Evolutionary conservation across 2,888 invertebrate genomes (phyloP).

Genomic region (Carcina quercana): DNA sequence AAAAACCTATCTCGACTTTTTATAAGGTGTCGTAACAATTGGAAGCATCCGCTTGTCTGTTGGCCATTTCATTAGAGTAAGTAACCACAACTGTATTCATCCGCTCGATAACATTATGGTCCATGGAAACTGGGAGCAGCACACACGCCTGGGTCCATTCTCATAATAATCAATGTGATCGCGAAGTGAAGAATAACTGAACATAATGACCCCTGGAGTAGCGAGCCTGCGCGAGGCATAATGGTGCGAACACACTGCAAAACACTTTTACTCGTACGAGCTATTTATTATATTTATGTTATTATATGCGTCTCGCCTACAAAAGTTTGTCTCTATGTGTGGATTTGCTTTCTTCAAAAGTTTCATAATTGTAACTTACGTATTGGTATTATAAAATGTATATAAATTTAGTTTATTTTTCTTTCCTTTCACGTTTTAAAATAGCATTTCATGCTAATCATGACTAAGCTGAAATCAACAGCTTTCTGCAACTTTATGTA

Average conservation of each 20-base stretch:
- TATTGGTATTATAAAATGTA: too few species aligned
- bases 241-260: constrained; percentile 53
- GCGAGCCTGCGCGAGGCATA: constrained; percentile 32
- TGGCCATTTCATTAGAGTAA: constrained; percentile 7
- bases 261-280: constrained; percentile 56
- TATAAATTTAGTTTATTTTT: too few species aligned
- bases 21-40: constrained; percentile 1
- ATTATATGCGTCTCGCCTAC: too few species aligned
- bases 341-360: too few species aligned
- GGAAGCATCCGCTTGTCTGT: constrained; percentile 1
- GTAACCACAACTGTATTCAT: constrained; percentile 12
- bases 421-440: too few species aligned
- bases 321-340: too few species aligned
- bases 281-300: too few species aligned
- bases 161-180: constrained; percentile 52
- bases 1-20: too few species aligned
- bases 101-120: constrained; percentile 18
- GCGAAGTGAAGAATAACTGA: constrained; percentile 43
- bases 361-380: too few species aligned
- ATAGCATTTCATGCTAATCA: too few species aligned
- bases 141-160: constrained; percentile 41
- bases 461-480: too few species aligned
- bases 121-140: constrained; percentile 33
- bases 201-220: constrained; percentile 50
- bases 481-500: too few species aligned